Evolutionary conservation across 2,113 vertebrate genomes (phyloP).

Genomic region (Cyanoramphus novaezelandiae): DNA sequence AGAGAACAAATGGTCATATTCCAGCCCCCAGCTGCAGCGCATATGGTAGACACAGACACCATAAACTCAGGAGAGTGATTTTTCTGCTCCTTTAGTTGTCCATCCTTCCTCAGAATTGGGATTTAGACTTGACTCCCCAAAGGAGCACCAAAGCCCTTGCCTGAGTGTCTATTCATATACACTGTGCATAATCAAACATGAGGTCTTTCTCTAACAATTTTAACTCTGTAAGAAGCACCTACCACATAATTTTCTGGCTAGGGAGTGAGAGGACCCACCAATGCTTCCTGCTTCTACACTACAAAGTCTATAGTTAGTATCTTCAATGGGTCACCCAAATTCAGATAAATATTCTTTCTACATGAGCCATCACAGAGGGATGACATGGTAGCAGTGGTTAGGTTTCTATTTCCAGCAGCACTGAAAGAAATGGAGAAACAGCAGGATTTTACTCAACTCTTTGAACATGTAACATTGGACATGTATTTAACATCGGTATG

Average conservation of each 20-base stretch:
- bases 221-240: neutral
- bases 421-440: neutral
- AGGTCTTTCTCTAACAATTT: neutral
- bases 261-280: neutral
- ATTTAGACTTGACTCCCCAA: neutral
- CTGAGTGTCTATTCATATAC: neutral
- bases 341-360: neutral
- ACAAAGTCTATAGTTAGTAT: too few relatives aligned
- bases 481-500: accelerated
- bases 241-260: neutral
- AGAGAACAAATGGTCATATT: neutral
- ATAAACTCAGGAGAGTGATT: neutral
- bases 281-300: neutral
- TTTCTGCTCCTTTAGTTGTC: neutral
- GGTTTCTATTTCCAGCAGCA: neutral
- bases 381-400: accelerated
- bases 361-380: too few relatives aligned
- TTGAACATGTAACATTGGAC: neutral
- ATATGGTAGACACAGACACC: neutral
- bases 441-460: neutral
- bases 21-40: neutral
- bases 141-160: neutral
- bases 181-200: accelerated
- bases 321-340: neutral
- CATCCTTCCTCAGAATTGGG: neutral